Conservation (phyloP, 2,797 vertebrate species). For the Labeo calbasu region DNA sequence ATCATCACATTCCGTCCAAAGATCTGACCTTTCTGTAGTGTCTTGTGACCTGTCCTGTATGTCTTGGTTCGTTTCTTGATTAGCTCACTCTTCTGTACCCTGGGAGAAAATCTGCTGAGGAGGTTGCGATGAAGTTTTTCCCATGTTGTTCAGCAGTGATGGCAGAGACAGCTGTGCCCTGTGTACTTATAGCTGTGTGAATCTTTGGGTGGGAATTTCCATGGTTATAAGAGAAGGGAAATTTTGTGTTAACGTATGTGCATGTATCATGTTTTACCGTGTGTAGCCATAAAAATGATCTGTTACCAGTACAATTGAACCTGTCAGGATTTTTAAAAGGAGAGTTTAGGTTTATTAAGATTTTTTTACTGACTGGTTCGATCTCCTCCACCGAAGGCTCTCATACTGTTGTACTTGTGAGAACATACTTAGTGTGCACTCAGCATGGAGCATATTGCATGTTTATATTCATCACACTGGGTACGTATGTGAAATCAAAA, state of each 20-base stretch:
- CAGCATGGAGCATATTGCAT: conserved; percentile 17
- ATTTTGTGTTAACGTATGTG: neutral
- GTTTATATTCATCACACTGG: conserved; percentile 35
- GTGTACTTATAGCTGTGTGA: neutral
- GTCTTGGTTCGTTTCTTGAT: neutral
- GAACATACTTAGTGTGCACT: conserved; percentile 7
- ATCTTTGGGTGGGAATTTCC: conserved; percentile 9
- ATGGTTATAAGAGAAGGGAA: conserved; percentile 15
- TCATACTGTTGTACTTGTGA: neutral
- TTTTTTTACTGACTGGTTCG: neutral
- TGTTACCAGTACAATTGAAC: neutral
- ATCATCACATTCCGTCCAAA: conserved; percentile 5
- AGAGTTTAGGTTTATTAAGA: neutral
- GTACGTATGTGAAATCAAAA: conserved; percentile 55
- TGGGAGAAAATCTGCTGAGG: neutral
- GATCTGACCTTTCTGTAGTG: conserved; percentile 31
- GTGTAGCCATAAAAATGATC: neutral
- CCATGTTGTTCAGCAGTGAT: conserved; percentile 23
- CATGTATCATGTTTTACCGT: neutral
- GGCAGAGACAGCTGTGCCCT: conserved; percentile 19
- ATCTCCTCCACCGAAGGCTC: neutral
- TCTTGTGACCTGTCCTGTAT: conserved; percentile 14
- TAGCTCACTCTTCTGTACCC: neutral
- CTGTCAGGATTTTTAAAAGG: neutral
- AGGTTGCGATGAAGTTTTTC: neutral